Conservation (phyloP, 2,888 invertebrate species). For the Dromius quadrimaculatus region DNA sequence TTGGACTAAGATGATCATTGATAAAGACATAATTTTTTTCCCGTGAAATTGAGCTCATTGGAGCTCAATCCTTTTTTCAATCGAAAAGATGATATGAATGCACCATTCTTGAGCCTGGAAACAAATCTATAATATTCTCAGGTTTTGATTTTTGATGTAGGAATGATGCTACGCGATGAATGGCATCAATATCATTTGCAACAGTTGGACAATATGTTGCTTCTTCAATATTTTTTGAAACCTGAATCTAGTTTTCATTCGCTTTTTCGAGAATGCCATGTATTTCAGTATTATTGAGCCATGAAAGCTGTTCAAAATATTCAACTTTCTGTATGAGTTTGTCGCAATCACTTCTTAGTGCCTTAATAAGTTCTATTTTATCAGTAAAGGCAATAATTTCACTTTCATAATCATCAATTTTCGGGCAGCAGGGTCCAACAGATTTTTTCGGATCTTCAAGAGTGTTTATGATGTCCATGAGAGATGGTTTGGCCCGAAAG, state of each 20-base stretch:
- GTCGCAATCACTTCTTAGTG: not conserved
- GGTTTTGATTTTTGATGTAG: not conserved
- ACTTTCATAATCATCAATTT: not conserved
- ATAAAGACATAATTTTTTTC: no score
- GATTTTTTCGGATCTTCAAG: not conserved
- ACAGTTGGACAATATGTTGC: not conserved
- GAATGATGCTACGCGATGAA: not conserved
- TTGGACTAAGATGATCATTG: no score
- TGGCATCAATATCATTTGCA: not conserved
- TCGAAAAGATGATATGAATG: not conserved
- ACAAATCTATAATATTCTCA: not conserved
- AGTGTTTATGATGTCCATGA: not conserved
- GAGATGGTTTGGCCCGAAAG: not conserved
- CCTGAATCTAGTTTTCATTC: not conserved
- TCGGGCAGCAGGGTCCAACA: not conserved
- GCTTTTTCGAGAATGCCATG: not conserved
- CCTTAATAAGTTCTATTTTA: not conserved
- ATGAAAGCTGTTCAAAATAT: not conserved
- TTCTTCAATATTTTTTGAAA: not conserved
- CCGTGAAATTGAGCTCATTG: not conserved
- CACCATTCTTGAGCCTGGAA: not conserved
- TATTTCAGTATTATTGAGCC: not conserved
- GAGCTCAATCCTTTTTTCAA: not conserved
- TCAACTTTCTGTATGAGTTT: not conserved
- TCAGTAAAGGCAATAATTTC: not conserved